A percentile compares a stretch with the other conserved stretches of the same genome.
phyloP scores from a whole-genome alignment of 2,888 invertebrate species.

The Drosophila ustulata region DNA sequence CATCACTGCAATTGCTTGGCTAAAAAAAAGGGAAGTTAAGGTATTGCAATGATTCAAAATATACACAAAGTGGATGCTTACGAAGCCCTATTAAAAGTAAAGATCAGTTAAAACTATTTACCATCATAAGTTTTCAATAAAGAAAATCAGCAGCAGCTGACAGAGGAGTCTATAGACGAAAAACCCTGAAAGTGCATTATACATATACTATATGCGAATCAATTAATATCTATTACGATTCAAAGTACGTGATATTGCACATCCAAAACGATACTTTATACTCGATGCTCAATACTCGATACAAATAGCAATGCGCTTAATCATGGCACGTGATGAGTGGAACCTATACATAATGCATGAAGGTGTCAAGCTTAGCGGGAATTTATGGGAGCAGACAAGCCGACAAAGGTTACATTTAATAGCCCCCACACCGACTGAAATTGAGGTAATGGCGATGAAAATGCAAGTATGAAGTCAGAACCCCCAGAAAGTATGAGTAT shows the following conservation, averaged over 20 bases:
- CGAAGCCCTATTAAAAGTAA: not conserved
- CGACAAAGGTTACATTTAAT: conserved; percentile 44
- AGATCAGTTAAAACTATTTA: not conserved
- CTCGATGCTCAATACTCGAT: conserved; percentile 17
- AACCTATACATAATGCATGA: conserved; percentile 46
- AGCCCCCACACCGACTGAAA: conserved; percentile 7
- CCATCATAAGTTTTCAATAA: conserved; percentile 14
- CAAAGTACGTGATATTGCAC: conserved; percentile 46
- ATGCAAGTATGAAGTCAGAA: conserved; percentile 39
- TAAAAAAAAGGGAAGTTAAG: not conserved
- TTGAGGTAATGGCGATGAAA: conserved; percentile 39
- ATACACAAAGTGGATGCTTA: not conserved
- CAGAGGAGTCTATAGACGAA: not conserved
- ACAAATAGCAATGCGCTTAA: conserved; percentile 44
- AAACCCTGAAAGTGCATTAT: conserved; percentile 46
- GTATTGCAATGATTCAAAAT: not conserved
- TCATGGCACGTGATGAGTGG: conserved; percentile 47
- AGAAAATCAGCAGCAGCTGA: not conserved
- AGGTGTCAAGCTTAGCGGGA: conserved; percentile 60
- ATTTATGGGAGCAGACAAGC: conserved; percentile 30
- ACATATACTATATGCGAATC: conserved; percentile 19
- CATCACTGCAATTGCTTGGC: not conserved
- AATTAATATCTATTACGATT: conserved; percentile 52
- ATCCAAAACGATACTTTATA: conserved; percentile 21
- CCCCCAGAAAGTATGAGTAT: conserved; percentile 24